Evolutionary conservation across 2,888 invertebrate species (phyloP).

Genomic region (Andrena praecox): DNA sequence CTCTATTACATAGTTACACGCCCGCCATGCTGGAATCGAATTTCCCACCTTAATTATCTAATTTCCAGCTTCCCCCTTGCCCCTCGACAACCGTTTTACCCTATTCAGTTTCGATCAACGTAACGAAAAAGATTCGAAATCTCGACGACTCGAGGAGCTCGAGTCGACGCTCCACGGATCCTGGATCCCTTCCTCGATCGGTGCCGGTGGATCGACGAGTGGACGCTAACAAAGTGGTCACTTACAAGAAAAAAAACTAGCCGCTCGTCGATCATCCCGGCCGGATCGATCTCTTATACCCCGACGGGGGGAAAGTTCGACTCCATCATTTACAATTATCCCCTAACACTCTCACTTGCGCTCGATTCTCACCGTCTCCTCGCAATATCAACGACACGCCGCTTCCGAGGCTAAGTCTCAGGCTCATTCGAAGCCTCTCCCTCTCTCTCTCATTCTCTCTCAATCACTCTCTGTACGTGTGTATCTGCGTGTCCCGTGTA

Average conservation of each 20-base stretch:
- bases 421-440: slow-evolving; percentile 70
- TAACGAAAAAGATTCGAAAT: not conserved
- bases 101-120: not conserved
- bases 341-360: not conserved
- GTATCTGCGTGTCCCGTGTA: slow-evolving; percentile 28
- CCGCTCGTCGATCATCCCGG: slow-evolving; percentile 35
- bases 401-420: slow-evolving; percentile 62
- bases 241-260: slow-evolving; percentile 55
- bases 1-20: slow-evolving; percentile 81
- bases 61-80: slow-evolving; percentile 34
- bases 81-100: not conserved
- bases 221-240: slow-evolving; percentile 56
- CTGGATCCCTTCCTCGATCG: slow-evolving; percentile 25
- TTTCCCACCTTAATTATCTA: slow-evolving; percentile 18
- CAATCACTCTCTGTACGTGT: not conserved
- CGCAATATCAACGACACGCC: slow-evolving; percentile 48
- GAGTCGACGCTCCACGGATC: not conserved
- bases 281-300: slow-evolving; percentile 15
- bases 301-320: slow-evolving; percentile 67
- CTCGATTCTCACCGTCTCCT: slow-evolving; percentile 4
- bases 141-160: not conserved
- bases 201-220: slow-evolving; percentile 46
- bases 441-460: not conserved
- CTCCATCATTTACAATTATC: slow-evolving; percentile 77
- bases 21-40: slow-evolving; percentile 78